Percentiles rank a stretch among this genome's conserved stretches.
Evolutionary conservation across 2,888 invertebrate genomes (phyloP).

Genomic region (Nezara viridula): DNA sequence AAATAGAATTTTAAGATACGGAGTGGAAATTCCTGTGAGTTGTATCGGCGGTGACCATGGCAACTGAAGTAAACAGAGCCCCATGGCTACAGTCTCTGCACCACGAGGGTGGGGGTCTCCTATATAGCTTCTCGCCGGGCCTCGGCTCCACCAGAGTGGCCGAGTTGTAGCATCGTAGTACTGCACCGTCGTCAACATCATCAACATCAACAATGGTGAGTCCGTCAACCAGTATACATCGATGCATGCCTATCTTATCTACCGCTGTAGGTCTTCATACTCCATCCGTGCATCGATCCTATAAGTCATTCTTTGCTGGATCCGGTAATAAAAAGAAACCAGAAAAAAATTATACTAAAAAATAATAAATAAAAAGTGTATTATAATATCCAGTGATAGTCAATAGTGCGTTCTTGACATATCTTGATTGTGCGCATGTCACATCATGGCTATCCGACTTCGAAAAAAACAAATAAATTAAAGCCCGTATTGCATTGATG

Average conservation of each 20-base stretch:
- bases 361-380: background rate
- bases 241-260: background rate
- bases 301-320: background rate
- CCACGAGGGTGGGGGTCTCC: slow-evolving; percentile 41
- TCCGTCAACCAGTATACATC: background rate
- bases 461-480: no score
- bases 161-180: slow-evolving; percentile 29
- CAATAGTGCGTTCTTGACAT: background rate
- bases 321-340: background rate
- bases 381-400: background rate
- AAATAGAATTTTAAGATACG: background rate
- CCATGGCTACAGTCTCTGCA: slow-evolving; percentile 22
- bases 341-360: background rate
- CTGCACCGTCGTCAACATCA: background rate
- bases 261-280: background rate
- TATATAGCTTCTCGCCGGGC: background rate
- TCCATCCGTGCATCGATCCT: background rate
- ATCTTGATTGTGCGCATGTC: background rate
- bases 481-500: no score
- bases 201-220: slow-evolving; percentile 32
- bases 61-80: slow-evolving; percentile 27
- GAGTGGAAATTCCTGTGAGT: background rate
- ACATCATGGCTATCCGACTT: background rate
- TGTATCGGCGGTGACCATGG: background rate
- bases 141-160: background rate